Evolutionary conservation across 2,797 vertebrate species (phyloP).

Genomic region (Tangara arthus): DNA sequence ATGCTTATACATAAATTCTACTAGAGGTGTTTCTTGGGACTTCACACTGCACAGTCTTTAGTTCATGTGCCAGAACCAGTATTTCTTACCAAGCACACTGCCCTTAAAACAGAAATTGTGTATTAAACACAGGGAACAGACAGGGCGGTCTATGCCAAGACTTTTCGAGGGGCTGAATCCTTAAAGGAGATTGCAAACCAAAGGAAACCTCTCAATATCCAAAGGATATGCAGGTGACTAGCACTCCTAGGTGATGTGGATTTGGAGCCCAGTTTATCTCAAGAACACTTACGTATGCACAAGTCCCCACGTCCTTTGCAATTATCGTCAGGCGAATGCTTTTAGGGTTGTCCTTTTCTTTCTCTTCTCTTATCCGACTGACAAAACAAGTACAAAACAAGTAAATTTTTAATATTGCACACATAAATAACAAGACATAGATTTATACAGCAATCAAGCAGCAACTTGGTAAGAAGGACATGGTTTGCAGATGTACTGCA

Average conservation of each 20-base stretch:
- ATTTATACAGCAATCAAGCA: neutral
- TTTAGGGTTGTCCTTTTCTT: conserved; percentile 90
- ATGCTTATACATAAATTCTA: neutral
- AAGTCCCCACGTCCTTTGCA: conserved; percentile 89
- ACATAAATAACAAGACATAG: neutral
- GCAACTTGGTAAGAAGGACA: neutral
- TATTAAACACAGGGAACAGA: neutral
- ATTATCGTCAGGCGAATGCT: conserved; percentile 93
- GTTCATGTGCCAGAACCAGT: neutral
- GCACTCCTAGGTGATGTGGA: neutral
- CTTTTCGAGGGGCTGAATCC: neutral
- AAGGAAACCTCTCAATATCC: neutral
- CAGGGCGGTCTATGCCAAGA: neutral
- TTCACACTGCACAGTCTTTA: neutral
- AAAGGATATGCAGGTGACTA: neutral
- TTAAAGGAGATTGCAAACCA: neutral
- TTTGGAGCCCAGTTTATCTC: neutral
- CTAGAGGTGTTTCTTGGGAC: neutral
- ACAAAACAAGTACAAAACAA: conserved; percentile 66
- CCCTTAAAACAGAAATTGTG: neutral
- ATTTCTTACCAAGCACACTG: neutral
- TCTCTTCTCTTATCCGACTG: conserved; percentile 89
- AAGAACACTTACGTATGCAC: conserved; percentile 86
- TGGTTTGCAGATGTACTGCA: neutral
- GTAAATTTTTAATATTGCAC: neutral